Percentiles rank a stretch among this genome's conserved stretches.
phyloP scores from a whole-genome alignment of 2,113 vertebrate genomes.

The Cisticola juncidis region DNA sequence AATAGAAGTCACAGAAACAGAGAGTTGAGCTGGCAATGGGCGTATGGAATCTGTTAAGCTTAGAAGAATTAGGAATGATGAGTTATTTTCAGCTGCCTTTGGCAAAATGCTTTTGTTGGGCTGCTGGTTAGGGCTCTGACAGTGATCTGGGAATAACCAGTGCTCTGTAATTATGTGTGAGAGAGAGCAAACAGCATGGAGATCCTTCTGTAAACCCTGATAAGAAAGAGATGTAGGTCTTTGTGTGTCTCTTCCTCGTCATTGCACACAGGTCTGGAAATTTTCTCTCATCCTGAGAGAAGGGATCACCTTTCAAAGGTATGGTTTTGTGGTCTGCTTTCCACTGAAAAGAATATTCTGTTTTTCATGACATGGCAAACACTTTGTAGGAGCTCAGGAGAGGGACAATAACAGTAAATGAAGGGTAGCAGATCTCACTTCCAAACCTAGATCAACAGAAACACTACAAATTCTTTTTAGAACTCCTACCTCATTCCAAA shows the following conservation, averaged over 20 bases:
- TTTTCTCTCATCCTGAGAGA: not conserved
- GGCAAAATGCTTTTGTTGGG: not conserved
- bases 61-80: not conserved
- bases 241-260: not conserved
- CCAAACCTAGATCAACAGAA: not conserved
- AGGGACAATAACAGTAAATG: not conserved
- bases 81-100: not conserved
- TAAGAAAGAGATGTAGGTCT: not conserved
- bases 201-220: not conserved
- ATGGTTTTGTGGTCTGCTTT: not conserved
- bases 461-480: not conserved
- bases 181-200: not conserved
- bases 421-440: not conserved
- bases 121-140: not conserved
- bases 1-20: not conserved
- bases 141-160: not conserved
- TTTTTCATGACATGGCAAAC: not conserved
- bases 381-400: not conserved
- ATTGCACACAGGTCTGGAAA: accelerated
- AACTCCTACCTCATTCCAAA: not conserved
- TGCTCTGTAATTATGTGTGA: accelerated
- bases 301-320: not conserved
- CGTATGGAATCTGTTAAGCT: not conserved
- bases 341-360: not conserved
- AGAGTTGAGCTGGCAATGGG: not conserved